Conservation (phyloP, 2,113 vertebrate genomes). For the Leptodactylus fuscus region DNA sequence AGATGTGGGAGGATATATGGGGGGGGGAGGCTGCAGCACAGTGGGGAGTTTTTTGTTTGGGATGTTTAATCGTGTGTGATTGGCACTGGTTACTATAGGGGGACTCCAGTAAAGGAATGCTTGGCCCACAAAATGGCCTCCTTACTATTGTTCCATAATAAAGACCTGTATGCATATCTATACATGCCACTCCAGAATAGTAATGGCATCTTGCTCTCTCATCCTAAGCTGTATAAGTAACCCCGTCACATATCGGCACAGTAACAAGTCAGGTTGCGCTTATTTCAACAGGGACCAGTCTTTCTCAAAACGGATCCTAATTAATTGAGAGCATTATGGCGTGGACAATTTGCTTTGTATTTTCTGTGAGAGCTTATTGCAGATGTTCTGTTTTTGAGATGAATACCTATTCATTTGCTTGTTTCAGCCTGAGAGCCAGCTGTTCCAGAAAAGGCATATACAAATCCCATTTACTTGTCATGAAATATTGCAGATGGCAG, state of each 20-base stretch:
- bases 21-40: too few species aligned
- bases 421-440: constrained; percentile 65
- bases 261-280: constrained; percentile 61
- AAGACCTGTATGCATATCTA: neutral
- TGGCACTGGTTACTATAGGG: too few species aligned
- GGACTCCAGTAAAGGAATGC: too few species aligned
- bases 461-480: constrained; percentile 61
- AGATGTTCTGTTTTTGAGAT: constrained; percentile 72
- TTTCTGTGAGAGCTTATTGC: constrained; percentile 66
- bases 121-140: too few species aligned
- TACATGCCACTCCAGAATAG: neutral
- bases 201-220: neutral
- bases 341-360: constrained; percentile 64
- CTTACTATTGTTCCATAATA: too few species aligned
- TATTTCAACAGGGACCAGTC: constrained; percentile 64
- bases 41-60: too few species aligned
- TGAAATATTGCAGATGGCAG: constrained; percentile 42
- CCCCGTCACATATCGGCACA: constrained; percentile 59
- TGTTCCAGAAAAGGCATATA: constrained; percentile 61
- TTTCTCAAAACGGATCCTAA: constrained; percentile 60
- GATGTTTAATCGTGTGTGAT: too few species aligned
- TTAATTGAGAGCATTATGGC: constrained; percentile 63
- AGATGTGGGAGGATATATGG: too few species aligned
- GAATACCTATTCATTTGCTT: constrained; percentile 63
- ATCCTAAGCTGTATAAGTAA: constrained; percentile 56